A percentile compares a stretch with the other conserved stretches of the same genome.
Conservation (phyloP, 2,888 invertebrate species). For the Drosophila tripunctata region DNA sequence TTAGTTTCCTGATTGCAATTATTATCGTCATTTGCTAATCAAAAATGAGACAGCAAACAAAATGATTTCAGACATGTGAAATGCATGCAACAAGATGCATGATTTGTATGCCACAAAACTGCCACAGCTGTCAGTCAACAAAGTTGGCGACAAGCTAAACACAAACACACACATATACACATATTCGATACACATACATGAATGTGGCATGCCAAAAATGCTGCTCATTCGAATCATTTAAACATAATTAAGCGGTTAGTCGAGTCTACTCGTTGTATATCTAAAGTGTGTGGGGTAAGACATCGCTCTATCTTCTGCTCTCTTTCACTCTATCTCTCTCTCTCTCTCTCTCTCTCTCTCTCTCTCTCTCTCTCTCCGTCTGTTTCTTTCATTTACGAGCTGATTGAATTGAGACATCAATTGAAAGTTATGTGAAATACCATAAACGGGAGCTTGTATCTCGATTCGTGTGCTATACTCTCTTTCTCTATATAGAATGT, state of each 20-base stretch:
- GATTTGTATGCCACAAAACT: slow-evolving; percentile 59
- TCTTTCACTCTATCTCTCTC: neutral
- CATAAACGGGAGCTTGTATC: slow-evolving; percentile 50
- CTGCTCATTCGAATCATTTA: slow-evolving; percentile 67
- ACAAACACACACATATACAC: slow-evolving; percentile 14
- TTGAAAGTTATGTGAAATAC: slow-evolving; percentile 62
- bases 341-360: neutral
- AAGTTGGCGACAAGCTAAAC: slow-evolving; percentile 63
- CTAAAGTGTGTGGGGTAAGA: neutral
- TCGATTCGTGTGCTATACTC: slow-evolving; percentile 10
- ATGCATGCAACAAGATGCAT: slow-evolving; percentile 51
- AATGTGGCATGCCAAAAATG: slow-evolving; percentile 66
- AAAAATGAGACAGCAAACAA: slow-evolving; percentile 66
- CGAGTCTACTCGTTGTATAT: slow-evolving; percentile 7
- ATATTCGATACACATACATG: slow-evolving; percentile 3
- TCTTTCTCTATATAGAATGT: slow-evolving; percentile 41
- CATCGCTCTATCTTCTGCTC: neutral
- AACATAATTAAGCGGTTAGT: slow-evolving; percentile 69
- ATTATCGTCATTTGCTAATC: slow-evolving; percentile 58
- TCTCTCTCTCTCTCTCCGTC: slow-evolving; percentile 7
- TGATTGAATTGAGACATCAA: slow-evolving; percentile 72
- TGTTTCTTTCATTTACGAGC: slow-evolving; percentile 3
- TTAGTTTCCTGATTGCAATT: slow-evolving; percentile 50
- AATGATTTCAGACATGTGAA: slow-evolving; percentile 52
- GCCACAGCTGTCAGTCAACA: slow-evolving; percentile 55